Evolutionary conservation across 2,113 vertebrate genomes (phyloP), one percentile per base, ranked within the genome.

Genomic region (Narcine bancroftii): DNA sequence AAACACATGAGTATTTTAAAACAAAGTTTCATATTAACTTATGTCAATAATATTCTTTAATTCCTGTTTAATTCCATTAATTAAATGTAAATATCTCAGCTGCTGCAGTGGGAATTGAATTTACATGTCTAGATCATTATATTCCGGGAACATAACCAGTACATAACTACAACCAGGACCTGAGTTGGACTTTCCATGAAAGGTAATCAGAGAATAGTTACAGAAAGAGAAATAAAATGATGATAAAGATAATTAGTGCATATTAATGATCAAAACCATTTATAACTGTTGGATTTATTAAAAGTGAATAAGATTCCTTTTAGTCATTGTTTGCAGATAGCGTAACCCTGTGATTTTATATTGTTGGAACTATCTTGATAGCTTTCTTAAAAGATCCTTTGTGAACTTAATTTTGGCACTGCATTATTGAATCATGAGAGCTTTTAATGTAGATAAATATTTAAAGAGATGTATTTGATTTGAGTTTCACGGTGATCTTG

Each of bases 401-500:
- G 65, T 69, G 42, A 91, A 71, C 89, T 91, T 91, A 91, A 91
- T 91, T 91, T 91, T 91, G 65, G 89, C 87, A 47, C 42, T 29
- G 65, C 89, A 47, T 69, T 91, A 91, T 91, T 91, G 89, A 91
- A 69, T 91, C 89, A 91, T 45, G 71, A 91, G 24, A 47, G 63
- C 39, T 91, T 91, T 91, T 69, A 69, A 69, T 91, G 89, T 69
- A 69, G 65, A 91, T 91, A 45, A 91, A 91, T 91, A 91, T 15
- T 91, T 91, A 91, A 91, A 91, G 89, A 91, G 89, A 69, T 71
- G 66, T 91, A 91, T 91, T 91, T 69, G 24, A 45, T 71, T 9
- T 17, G 42, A 69, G 63, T 91, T 66, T 91, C 65, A 69, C 26
- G 13, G 36, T 71, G 39, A 42, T 87, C 81, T 87, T 87, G 81